Base-by-base conservation (phyloP, 2,888 invertebrate genomes). In the Dryocosmus kuriphilus region DNA sequence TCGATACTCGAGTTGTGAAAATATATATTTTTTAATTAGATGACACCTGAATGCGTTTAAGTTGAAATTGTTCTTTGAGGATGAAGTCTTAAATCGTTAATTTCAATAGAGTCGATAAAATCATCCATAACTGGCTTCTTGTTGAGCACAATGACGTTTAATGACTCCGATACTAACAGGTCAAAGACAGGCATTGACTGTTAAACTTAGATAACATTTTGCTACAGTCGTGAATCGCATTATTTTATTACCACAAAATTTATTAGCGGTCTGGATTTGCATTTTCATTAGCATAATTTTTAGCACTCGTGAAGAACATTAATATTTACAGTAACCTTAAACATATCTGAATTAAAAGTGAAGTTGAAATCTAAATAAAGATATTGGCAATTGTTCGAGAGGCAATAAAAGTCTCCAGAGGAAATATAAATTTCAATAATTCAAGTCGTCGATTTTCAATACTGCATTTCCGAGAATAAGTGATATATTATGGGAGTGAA, bases 391-490 rank as follows among this genome's bases (percentile, higher is more conserved):
- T 71, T 32, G 71, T 71, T 71, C 51, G 11, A 16, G 7, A 71
- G 30, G 51, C 30, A 46, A 46, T 51, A 71, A 71, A 71, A 67
- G 65, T 67, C 46, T 19, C 11, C 16, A n/a, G 2, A 51, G 38
- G 30, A 51, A 51, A 71, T 6, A 55, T 71, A 5, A 7, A 27
- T 30, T 51, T 71, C 51, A 71, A 71, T 55, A 55, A 71, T 71
- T 74, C 60, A 30, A 60, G 60, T 74, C 74, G 30, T 35, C 11
- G 30, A 55, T 71, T 71, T 71, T 71, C 51, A 32, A 71, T 32
- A 71, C 30, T 71, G 30, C 32, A 71, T 71, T 51, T 71, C 71
- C 19, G 51, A 46, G 71, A 55, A 71, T 55, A 22, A 55, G 51
- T 51, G 30, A 51, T 71, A 32, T 71, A 71, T 71, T 51, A 71